Evolutionary conservation across 1,140 invertebrate genomes (phyloP), one percentile per base, ranked within the genome.

Genomic region (Dreissena polymorpha): DNA sequence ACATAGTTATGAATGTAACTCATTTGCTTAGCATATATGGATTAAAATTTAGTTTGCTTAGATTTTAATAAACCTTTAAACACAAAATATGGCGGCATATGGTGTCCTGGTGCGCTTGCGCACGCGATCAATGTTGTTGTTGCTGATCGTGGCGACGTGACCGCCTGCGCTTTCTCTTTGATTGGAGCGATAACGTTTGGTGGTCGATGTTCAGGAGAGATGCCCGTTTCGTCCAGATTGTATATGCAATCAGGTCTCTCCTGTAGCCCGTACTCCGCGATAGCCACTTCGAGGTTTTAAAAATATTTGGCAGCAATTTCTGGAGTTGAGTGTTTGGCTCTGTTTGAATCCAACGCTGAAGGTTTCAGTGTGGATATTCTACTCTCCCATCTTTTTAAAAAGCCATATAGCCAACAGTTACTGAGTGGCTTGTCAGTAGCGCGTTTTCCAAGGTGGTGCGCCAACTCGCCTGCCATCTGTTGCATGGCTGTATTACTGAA

Each of bases 91-190:
- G 57, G 68, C 1, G 68, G 55, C 13, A 72, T 53, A 7, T 23
- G 21, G 12, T 63, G 21, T 49, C 57, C 67, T 27, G 2, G 8
- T 39, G 39, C 39, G 50, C 21, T 73, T 73, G 50, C 71, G 57
- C 71, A 73, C 29, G 23, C 71, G 64, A 75, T 75, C 21, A 75
- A n/a, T n/a, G 73, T 75, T 64, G 71, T 73, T 29, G 69, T 60
- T 10, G 50, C 18, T 63, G 67, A 72, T 57, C 49, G 10, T 70
- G 78, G 64, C 10, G 60, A 71, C 7, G 67, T 74, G 65, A 71
- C 39, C 8, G 79, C 67, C 49, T 76, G 60, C 14, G 68, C 60
- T 49, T 57, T 83, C 8, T 8, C 18, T 0, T 29, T 60, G 14
- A 18, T 10, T 12, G 50, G 18, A 13, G 27, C 39, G 27, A 72